Evolutionary conservation across 2,113 vertebrate genomes (phyloP).

Genomic region (Lethenteron reissneri): DNA sequence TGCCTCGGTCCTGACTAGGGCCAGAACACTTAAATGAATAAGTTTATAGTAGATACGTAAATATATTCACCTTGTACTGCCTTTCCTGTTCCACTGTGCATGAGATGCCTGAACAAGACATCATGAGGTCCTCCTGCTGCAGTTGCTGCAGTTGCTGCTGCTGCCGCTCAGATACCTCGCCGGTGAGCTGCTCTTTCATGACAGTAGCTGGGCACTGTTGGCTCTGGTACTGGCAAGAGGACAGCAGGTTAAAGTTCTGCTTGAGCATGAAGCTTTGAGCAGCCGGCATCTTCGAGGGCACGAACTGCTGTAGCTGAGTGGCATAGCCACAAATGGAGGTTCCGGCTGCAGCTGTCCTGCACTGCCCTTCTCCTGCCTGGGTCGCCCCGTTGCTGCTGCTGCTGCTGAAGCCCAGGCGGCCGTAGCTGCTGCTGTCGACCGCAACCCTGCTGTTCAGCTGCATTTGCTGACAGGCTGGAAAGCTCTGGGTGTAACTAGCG

Average conservation of each 20-base stretch:
- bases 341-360: background rate
- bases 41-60: too few relatives aligned
- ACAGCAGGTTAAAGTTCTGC: background rate
- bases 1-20: too few relatives aligned
- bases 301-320: constrained; percentile 13
- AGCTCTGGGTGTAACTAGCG: too few relatives aligned
- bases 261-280: background rate
- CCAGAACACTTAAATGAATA: too few relatives aligned
- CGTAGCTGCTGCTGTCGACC: background rate
- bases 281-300: constrained; percentile 6
- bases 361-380: constrained; percentile 7
- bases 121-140: constrained; percentile 7
- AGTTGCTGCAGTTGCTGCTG: constrained; percentile 10
- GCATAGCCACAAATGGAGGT: background rate
- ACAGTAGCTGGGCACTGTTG: background rate
- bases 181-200: constrained; percentile 10
- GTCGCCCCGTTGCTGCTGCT: constrained; percentile 7
- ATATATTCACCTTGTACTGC: too few relatives aligned
- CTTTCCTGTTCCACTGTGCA: too few relatives aligned
- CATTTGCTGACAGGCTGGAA: too few relatives aligned
- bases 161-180: constrained; percentile 9
- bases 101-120: too few relatives aligned
- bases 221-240: fast-evolving
- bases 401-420: constrained; percentile 12
- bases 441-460: too few relatives aligned